Evolutionary conservation across 2,888 invertebrate species (phyloP).

Genomic region (Nemoura dubitans): DNA sequence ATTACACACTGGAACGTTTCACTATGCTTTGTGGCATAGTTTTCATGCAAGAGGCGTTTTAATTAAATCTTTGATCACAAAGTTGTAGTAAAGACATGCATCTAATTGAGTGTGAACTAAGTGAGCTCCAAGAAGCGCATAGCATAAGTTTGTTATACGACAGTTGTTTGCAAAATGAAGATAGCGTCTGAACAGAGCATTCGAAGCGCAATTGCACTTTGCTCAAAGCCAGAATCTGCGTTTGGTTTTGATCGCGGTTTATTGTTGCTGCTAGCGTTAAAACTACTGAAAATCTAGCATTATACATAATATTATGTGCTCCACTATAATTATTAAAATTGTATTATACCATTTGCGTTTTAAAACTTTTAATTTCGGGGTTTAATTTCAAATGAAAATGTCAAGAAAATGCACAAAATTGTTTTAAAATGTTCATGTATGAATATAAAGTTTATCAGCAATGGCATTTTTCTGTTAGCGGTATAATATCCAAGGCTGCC

Average conservation of each 20-base stretch:
- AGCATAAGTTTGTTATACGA: slow-evolving; percentile 28
- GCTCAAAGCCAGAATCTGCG: background rate
- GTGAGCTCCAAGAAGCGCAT: slow-evolving; percentile 21
- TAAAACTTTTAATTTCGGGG: too few relatives aligned
- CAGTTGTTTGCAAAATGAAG: slow-evolving; percentile 22
- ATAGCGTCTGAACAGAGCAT: background rate
- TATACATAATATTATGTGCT: too few relatives aligned
- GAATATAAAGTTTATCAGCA: too few relatives aligned
- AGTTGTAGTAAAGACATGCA: slow-evolving; percentile 23
- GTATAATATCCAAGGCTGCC: too few relatives aligned
- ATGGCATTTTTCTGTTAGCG: too few relatives aligned
- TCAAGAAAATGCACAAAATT: too few relatives aligned
- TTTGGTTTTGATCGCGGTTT: background rate
- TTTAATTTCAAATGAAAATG: too few relatives aligned
- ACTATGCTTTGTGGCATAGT: slow-evolving; percentile 10
- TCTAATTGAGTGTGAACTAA: slow-evolving; percentile 34
- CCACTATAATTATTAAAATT: too few relatives aligned
- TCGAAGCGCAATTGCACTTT: background rate
- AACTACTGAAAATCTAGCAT: too few relatives aligned
- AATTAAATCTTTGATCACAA: slow-evolving; percentile 36
- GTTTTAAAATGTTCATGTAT: too few relatives aligned
- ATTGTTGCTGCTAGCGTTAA: background rate
- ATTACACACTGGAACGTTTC: background rate
- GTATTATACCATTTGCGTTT: too few relatives aligned
- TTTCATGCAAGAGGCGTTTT: slow-evolving; percentile 21